These are phyloP conservation scores for Anas platyrhynchos DNA, from an alignment of 2,113 vertebrate species.

Conservation along the genomic window DNA sequence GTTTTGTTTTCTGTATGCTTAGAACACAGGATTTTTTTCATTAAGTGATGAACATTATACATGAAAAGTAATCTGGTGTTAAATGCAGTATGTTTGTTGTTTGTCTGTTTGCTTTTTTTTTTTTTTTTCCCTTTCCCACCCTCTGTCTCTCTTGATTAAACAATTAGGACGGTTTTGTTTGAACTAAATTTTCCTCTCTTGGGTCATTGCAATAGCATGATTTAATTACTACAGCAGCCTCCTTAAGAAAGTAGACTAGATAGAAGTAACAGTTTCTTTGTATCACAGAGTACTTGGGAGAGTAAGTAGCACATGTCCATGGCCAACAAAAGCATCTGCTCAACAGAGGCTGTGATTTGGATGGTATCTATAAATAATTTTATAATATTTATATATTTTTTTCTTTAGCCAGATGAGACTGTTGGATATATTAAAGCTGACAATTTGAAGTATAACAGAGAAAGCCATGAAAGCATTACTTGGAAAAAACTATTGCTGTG, in stretches of 20 bases:
- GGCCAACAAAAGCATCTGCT: neutral
- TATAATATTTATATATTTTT: neutral
- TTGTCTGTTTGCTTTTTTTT: neutral
- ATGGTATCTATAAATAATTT: fast-evolving
- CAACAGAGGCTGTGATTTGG: neutral
- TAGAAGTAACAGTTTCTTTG: neutral
- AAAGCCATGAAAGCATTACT: neutral
- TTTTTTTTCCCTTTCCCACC: neutral
- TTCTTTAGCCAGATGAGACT: neutral
- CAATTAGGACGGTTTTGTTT: neutral
- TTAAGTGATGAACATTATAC: neutral
- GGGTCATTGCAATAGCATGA: neutral
- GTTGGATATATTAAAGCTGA: neutral
- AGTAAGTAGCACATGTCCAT: neutral
- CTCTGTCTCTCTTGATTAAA: neutral
- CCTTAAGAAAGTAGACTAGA: neutral
- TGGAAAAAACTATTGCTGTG: neutral
- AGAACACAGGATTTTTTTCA: neutral
- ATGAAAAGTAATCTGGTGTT: neutral
- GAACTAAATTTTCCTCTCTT: neutral
- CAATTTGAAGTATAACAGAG: neutral
- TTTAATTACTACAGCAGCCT: neutral
- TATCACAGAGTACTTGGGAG: neutral
- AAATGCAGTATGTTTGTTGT: neutral
- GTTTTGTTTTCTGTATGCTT: neutral